Evolutionary conservation across 2,113 vertebrate species (phyloP).

Genomic region (Cyrtonyx montezumae): DNA sequence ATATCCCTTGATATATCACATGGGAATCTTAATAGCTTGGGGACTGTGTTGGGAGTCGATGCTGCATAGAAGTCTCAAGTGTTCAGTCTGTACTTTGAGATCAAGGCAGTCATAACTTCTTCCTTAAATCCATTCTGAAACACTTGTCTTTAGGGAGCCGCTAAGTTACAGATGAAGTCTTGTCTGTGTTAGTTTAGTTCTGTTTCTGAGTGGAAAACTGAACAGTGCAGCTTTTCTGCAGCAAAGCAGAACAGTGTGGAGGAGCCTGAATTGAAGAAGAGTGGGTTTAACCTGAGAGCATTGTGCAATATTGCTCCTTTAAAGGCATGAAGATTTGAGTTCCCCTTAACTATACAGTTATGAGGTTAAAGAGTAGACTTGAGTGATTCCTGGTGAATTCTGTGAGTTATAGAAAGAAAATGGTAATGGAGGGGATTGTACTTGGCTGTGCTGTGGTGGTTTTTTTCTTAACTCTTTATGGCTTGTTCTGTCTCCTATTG

Average conservation of each 20-base stretch:
- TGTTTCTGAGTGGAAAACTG: background rate
- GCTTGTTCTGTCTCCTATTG: background rate
- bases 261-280: background rate
- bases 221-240: background rate
- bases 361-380: background rate
- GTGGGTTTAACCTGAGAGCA: background rate
- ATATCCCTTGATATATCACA: background rate
- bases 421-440: background rate
- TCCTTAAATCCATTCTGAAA: background rate
- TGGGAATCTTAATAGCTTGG: background rate
- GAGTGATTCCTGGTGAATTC: background rate
- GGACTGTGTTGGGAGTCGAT: background rate
- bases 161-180: background rate
- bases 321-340: background rate
- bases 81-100: background rate
- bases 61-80: background rate
- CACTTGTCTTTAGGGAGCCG: background rate
- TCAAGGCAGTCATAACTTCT: background rate
- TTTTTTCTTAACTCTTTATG: background rate
- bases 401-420: background rate
- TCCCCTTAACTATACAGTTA: background rate
- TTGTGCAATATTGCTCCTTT: background rate
- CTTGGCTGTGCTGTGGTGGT: background rate
- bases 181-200: background rate
- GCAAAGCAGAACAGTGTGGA: accelerated